Percentiles rank a stretch among this genome's conserved stretches.
Evolutionary conservation across 2,888 invertebrate genomes (phyloP).

Genomic region (Trachelus iudaicus): DNA sequence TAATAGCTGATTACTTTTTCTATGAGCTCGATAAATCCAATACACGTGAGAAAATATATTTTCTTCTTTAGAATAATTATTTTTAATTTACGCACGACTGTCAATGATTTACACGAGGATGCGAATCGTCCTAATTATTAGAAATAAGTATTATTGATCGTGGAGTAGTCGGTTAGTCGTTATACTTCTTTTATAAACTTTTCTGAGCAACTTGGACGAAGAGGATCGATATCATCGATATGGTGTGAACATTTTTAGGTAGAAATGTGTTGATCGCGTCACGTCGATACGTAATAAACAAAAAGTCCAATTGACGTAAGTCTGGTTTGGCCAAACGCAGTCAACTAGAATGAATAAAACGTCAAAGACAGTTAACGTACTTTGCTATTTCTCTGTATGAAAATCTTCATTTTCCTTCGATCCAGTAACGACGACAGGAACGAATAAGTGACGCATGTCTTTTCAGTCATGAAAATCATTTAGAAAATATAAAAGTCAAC

Average conservation of each 20-base stretch:
- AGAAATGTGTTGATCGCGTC: background rate
- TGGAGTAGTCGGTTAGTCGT: background rate
- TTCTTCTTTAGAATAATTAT: background rate
- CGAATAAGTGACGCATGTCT: background rate
- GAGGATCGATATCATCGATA: background rate
- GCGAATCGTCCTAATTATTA: background rate
- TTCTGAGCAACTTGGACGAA: background rate
- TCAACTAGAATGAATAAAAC: background rate
- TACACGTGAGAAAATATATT: background rate
- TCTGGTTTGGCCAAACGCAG: background rate
- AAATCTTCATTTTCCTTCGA: background rate
- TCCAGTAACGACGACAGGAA: background rate
- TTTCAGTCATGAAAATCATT: background rate
- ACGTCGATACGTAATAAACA: background rate
- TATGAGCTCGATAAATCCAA: background rate
- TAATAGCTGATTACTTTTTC: background rate
- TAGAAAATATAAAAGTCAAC: background rate
- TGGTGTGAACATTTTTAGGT: background rate
- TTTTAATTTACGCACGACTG: background rate
- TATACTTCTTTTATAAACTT: background rate
- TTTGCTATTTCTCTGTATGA: background rate
- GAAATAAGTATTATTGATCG: too few species aligned
- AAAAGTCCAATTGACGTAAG: too few species aligned
- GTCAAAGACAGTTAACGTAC: background rate
- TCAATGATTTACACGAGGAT: background rate